Evolutionary conservation across 2,888 invertebrate species (phyloP).

Genomic region (Brenthis daphne): DNA sequence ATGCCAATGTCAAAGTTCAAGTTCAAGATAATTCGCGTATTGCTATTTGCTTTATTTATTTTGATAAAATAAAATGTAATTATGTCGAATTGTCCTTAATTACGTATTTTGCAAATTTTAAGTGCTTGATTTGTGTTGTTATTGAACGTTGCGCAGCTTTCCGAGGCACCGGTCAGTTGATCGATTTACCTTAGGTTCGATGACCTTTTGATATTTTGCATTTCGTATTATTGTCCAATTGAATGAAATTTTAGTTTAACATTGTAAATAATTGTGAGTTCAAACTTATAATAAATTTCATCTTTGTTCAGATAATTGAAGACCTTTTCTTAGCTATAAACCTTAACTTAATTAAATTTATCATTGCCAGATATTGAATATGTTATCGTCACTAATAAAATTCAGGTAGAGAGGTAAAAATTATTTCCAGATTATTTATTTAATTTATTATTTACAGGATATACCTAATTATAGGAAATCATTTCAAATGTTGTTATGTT

Average conservation of each 20-base stretch:
- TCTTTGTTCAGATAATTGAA: too few species aligned
- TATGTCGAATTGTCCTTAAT: neutral
- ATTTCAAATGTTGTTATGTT: neutral
- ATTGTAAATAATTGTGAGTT: neutral
- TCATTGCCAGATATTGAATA: too few species aligned
- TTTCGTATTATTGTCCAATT: conserved; percentile 1
- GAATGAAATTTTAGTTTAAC: neutral
- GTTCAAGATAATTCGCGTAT: conserved; percentile 20
- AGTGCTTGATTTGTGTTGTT: conserved; percentile 17
- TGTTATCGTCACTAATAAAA: too few species aligned
- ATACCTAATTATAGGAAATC: neutral
- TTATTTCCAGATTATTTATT: too few species aligned
- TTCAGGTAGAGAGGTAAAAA: too few species aligned
- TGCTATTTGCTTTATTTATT: conserved; percentile 4
- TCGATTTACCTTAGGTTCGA: conserved; percentile 38
- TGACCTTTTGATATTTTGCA: conserved; percentile 32
- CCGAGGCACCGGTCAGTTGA: conserved; percentile 25
- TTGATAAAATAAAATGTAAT: neutral
- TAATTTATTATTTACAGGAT: too few species aligned
- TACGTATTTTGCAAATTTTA: conserved; percentile 1
- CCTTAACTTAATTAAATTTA: too few species aligned
- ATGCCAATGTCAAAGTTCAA: conserved; percentile 39
- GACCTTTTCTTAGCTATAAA: too few species aligned
- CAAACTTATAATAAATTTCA: neutral
- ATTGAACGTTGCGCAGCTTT: conserved; percentile 22